A percentile compares a stretch with the other conserved stretches of the same genome.
phyloP scores from a whole-genome alignment of 2,797 vertebrate species.

The Hylomyscus alleni region DNA sequence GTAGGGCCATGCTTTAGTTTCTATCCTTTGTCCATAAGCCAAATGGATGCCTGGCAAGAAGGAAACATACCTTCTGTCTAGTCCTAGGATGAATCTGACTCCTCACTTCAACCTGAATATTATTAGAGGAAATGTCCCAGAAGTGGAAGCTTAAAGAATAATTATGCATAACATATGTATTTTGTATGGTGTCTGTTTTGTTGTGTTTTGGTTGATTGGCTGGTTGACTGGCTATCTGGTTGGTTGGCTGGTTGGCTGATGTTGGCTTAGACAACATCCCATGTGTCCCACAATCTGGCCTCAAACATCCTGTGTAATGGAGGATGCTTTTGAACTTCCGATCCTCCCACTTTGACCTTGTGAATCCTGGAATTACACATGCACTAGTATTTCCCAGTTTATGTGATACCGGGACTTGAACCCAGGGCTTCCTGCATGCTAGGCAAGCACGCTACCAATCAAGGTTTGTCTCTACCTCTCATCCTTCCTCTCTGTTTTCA shows the following conservation, averaged over 20 bases:
- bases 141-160: slow-evolving; percentile 41
- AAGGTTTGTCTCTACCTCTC: background rate
- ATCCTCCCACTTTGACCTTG: background rate
- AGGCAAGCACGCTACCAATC: background rate
- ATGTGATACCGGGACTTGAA: background rate
- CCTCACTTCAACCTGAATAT: slow-evolving; percentile 17
- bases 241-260: background rate
- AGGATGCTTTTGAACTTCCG: background rate
- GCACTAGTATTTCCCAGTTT: background rate
- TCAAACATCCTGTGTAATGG: background rate
- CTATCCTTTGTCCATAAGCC: slow-evolving; percentile 38
- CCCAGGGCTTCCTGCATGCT: background rate
- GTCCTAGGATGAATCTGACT: background rate
- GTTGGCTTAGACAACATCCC: background rate
- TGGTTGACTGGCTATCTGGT: background rate
- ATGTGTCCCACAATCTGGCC: background rate
- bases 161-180: slow-evolving; percentile 45
- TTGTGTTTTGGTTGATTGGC: background rate
- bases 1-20: slow-evolving; percentile 55
- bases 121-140: slow-evolving; percentile 38
- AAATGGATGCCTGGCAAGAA: background rate
- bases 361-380: background rate
- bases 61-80: background rate
- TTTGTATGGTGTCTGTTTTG: slow-evolving; percentile 3
- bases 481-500: slow-evolving; percentile 54